Conservation (phyloP, 2,888 invertebrate species). For the Tetanocera ferruginea region DNA sequence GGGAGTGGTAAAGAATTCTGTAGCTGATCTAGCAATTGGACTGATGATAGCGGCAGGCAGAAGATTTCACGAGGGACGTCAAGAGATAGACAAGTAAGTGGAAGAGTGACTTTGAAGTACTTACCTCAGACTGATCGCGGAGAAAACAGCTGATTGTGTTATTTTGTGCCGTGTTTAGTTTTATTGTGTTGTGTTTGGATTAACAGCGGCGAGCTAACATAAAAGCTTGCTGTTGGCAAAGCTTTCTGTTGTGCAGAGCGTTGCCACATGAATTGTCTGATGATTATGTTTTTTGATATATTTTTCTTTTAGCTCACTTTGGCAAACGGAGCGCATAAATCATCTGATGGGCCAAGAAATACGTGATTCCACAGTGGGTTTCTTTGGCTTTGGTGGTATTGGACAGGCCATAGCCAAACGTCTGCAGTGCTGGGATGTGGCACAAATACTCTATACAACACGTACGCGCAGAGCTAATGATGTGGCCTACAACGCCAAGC, state of each 20-base stretch:
- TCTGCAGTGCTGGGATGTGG: constrained; percentile 81
- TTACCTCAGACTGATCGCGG: neutral
- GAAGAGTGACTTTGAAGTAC: neutral
- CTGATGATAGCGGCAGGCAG: constrained; percentile 82
- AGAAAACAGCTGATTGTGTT: neutral
- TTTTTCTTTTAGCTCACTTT: constrained; percentile 73
- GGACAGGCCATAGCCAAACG: constrained; percentile 84
- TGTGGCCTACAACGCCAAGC: constrained; percentile 77
- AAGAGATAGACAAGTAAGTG: constrained; percentile 72
- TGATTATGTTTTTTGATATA: neutral
- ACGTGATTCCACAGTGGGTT: constrained; percentile 83
- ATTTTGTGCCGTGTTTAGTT: neutral
- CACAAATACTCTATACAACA: constrained; percentile 81
- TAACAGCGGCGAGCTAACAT: neutral
- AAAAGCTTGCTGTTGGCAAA: constrained; percentile 13
- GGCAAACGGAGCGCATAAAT: constrained; percentile 78
- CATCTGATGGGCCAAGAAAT: constrained; percentile 87
- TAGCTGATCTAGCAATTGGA: constrained; percentile 87
- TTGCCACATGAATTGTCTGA: constrained; percentile 32
- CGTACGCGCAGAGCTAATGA: constrained; percentile 75
- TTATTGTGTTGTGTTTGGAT: neutral
- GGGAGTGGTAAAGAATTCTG: constrained; percentile 79
- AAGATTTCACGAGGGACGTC: constrained; percentile 81
- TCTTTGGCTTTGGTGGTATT: constrained; percentile 87
- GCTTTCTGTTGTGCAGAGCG: constrained; percentile 14